Base-by-base conservation (phyloP, 2,797 vertebrate genomes). In the Astyanax mexicanus region DNA sequence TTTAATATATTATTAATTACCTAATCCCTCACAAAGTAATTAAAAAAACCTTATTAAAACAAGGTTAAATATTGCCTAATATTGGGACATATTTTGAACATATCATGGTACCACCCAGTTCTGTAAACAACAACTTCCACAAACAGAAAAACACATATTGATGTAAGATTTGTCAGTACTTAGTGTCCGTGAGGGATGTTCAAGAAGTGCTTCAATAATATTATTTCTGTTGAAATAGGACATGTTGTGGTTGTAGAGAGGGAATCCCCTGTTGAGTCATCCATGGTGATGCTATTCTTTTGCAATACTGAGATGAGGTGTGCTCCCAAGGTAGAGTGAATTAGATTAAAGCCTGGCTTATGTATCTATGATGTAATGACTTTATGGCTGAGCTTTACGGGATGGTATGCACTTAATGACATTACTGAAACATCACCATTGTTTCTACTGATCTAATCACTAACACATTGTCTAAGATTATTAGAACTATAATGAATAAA, bases 251-350 rank as follows among this genome's bases (percentile, higher is more conserved):
- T 86, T 70, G 21, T 67, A 57, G 8, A 35, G 61, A 86, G 86
- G 91, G 86, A 90, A 91, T 89, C 82, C 88, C 90, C 89, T 0
- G 32, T 40, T 75, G 57, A 88, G 77, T 87, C 83, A 81, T 55
- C 73, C 38, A 86, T 67, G 23, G 60, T 81, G 70, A 55, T 68
- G 77, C 72, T 81, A 79, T 84, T 69, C 84, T 72, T 6, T 44
- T n/a, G 68, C 84, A 82, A 89, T 87, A 84, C 82, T 65, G 64
- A 80, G 79, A 86, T 88, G 71, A 77, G 54, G 10, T 74, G 27
- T 60, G 42, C 77, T 71, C 69, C 13, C 17, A 25, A 78, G 74
- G 80, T 73, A 85, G 69, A 70, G 64, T 69, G 61, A 76, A 80
- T 85, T 84, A 84, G 64, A 57, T 13, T 27, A 37, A n/a, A 49